These are phyloP conservation scores for Nycticorax nycticorax DNA, from an alignment of 2,113 vertebrate genomes.

Conservation along the genomic window DNA sequence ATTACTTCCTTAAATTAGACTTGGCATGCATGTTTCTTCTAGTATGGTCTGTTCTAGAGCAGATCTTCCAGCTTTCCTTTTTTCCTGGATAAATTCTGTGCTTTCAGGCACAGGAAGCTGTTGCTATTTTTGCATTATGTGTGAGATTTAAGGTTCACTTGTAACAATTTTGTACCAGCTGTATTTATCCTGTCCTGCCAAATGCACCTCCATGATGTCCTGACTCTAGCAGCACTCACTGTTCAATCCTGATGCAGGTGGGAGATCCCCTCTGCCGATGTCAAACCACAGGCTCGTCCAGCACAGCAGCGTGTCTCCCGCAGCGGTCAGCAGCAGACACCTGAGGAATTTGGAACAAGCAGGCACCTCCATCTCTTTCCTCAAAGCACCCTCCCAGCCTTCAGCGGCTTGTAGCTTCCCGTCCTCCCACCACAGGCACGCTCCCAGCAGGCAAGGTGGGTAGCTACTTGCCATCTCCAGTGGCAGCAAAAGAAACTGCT, in stretches of 20 bases:
- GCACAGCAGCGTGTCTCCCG: neutral
- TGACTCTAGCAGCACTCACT: neutral
- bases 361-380: neutral
- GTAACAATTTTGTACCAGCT: neutral
- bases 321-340: neutral
- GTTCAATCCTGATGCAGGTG: fast-evolving
- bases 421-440: fast-evolving
- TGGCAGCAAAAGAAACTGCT: neutral
- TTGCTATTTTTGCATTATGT: neutral
- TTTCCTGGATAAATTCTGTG: too few relatives aligned
- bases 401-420: neutral
- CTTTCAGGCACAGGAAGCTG: neutral
- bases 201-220: fast-evolving
- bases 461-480: neutral
- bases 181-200: neutral
- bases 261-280: neutral
- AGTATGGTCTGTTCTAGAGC: fast-evolving
- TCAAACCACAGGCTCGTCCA: neutral
- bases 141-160: neutral
- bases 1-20: neutral
- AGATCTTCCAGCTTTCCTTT: neutral
- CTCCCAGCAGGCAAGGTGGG: neutral
- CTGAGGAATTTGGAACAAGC: neutral
- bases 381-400: neutral
- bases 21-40: fast-evolving